Evolutionary conservation across 2,113 vertebrate genomes (phyloP), one percentile per base, ranked within the genome.

Genomic region (Oplegnathus fasciatus): DNA sequence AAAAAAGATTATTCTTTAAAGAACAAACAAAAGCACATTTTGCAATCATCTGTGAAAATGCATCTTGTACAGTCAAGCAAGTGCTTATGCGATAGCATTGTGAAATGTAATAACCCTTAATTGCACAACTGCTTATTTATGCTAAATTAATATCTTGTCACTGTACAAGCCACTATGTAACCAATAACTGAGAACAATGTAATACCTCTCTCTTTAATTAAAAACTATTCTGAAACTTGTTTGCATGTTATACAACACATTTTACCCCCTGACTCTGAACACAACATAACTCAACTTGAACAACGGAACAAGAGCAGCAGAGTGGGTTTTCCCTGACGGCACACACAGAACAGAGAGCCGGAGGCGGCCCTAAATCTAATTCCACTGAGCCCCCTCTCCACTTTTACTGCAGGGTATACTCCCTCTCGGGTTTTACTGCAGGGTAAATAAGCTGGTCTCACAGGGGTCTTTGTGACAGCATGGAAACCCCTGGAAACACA

Each of bases 371-470:
- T 94, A 94, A 95, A 94, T 94, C 90, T 93, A 93, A 90, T 83
- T 91, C 90, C 90, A 82, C 78, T 80, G 87, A 93, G 86, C 78
- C 86, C 65, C 85, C 70, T 87, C 86, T 90, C 85, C 81, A 84
- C 81, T 92, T 95, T 94, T 93, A 94, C 89, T 90, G 89, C 89
- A 84, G 90, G 79, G 89, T 94, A 93, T 91, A 89, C 89, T 94
- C 92, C 93, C 89, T 92, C 92, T 95, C 89, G 74, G 87, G 92
- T 95, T 95, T 96, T 95, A 95, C 94, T 95, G 94, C 93, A 92
- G 90, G 91, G 91, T 94, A 95, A 95, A 96, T 91, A 95, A 88
- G 88, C 85, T 69, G 84, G 89, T 93, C 91, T 95, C 93, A 95
- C 89, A 92, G 90, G 86, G 91, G 88, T 86, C 94, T 94, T 92